Conservation (phyloP, 1,140 invertebrate species). For the Rhyzopertha dominica region DNA sequence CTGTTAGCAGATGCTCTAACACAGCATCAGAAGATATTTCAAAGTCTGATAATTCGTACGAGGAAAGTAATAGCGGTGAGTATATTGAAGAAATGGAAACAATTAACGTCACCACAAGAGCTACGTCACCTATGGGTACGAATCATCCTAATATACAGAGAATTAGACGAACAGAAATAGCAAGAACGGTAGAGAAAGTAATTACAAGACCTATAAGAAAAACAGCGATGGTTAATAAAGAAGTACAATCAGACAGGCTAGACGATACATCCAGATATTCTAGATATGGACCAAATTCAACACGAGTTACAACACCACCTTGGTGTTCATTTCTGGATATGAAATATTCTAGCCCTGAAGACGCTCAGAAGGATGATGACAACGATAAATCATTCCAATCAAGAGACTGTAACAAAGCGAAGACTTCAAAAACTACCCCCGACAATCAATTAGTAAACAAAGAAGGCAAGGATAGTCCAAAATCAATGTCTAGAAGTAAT, state of each 20-base stretch:
- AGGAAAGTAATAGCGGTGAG: slow-evolving; percentile 12
- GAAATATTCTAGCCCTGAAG: slow-evolving; percentile 45
- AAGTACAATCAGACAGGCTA: slow-evolving; percentile 61
- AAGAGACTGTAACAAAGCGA: slow-evolving; percentile 13
- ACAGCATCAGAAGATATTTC: slow-evolving; percentile 24
- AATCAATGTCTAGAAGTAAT: slow-evolving; percentile 43
- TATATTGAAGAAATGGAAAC: slow-evolving; percentile 46
- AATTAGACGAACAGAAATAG: slow-evolving; percentile 62
- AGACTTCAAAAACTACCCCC: too few species aligned
- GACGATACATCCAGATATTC: slow-evolving; percentile 59
- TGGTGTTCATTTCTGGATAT: slow-evolving; percentile 64
- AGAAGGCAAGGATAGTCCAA: slow-evolving; percentile 32
- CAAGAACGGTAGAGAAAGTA: slow-evolving; percentile 63
- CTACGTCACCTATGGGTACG: slow-evolving; percentile 70
- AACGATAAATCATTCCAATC: slow-evolving; percentile 16
- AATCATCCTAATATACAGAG: slow-evolving; percentile 55
- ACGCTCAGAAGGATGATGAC: slow-evolving; percentile 21
- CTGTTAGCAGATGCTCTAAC: slow-evolving; percentile 35
- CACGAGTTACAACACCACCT: slow-evolving; percentile 51
- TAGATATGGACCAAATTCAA: slow-evolving; percentile 52
- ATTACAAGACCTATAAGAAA: slow-evolving; percentile 53
- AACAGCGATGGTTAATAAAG: slow-evolving; percentile 56
- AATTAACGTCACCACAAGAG: slow-evolving; percentile 62
- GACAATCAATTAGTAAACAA: too few species aligned
- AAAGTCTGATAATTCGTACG: slow-evolving; percentile 12